Evolutionary conservation across 2,888 invertebrate genomes (phyloP), one percentile per base, ranked within the genome.

Genomic region (Callyntrura guangdongensis): DNA sequence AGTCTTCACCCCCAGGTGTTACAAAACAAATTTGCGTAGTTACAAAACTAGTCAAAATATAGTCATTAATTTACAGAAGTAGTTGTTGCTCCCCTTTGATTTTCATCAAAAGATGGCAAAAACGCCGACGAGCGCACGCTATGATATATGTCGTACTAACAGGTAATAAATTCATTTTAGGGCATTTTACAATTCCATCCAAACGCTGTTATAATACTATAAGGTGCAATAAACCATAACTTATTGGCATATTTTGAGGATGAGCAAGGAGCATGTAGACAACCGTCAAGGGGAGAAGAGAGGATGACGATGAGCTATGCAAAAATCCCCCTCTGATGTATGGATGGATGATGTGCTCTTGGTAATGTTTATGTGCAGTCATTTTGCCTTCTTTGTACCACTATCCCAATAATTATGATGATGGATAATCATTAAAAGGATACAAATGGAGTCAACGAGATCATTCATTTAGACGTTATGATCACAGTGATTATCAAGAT

Each of bases 361-460:
- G 36, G 49, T 86, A 82, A 87, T 87, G 72, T 82, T 77, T 87
- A 84, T 74, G 83, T 86, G 49, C 45, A 83, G 59, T 72, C 86
- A 64, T 90, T 85, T 90, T 90, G 74, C 90, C 86, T 90, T 90
- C 64, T 74, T 86, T 83, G 90, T 90, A 36, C 72, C 61, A 86
- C 90, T 83, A 87, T 86, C 85, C 56, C 77, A 88, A 91, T 91
- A 88, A 91, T 91, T 88, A 88, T 47, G 85, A 88, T 88, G 91
- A 91, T 88, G 85, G 83, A 88, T 88, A 85, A 88, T 91, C 85
- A 86, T 86, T 86, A 87, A 91, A 90, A 87, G 84, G 84, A 83
- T 88, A 85, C 81, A 91, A 91, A 91, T 91, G 91, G 88, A 91
- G 91, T 91, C 88, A 91, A 88, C 91, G 88, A 91, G 87, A 91